Base-by-base conservation (phyloP, 1,140 invertebrate genomes). In the Popillia japonica region DNA sequence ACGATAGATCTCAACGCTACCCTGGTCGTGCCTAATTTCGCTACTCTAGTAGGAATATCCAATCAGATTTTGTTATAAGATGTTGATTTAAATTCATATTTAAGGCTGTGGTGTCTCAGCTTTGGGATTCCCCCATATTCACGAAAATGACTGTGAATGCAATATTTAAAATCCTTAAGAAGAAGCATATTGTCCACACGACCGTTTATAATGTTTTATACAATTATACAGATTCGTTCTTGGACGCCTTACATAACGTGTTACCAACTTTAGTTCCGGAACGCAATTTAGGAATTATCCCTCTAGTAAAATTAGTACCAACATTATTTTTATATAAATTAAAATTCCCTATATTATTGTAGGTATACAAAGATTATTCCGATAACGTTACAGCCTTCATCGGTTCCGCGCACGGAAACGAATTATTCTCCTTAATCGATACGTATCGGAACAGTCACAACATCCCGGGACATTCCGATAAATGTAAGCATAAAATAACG, bases 11-110 rank as follows among this genome's bases (percentile, higher is more conserved):
- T 92, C 9, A 91, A 92, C 81, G 84, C 86, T n/a, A 90, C 89
- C 0, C 83, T 93, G 0, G 86, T 89, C 3, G 86, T 91, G 48
- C 90, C 91, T 0, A 93, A 93, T 82, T 83, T 90, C n/a, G 89
- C 89, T 3, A 80, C 91, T 2, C 80, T 92, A 85, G 90, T 91
- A 85, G 88, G 88, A 42, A 42, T 9, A 0, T 0, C 41, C 8
- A 9, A 11, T 2, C 41, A 42, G 3, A 42, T 42, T 42, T 9
- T 11, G 41, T 42, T 42, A 42, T 6, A 6, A 42, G 10, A 42
- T 42, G 6, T 42, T 10, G 6, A 42, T 10, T 6, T 42, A 42
- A 6, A 6, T 10, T 0, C 8, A 42, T 42, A 61, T 73, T 73
- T 41, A 7, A 41, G 23, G 7, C 17, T 9, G 6, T 17, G 7